Conservation (phyloP, 2,113 vertebrate species). For the Pan paniscus region DNA sequence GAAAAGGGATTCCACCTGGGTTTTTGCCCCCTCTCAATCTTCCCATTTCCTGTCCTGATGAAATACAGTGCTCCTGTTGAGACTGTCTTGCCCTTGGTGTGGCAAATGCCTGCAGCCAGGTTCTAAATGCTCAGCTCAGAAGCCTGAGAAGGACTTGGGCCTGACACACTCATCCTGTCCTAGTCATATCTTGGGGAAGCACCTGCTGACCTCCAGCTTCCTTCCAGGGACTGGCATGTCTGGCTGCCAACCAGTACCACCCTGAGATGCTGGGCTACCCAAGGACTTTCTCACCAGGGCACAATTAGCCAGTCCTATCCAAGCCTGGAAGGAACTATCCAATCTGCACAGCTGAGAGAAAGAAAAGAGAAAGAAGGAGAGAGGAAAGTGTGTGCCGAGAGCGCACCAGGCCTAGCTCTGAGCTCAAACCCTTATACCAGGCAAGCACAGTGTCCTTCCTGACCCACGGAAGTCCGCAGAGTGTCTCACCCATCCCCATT, state of each 20-base stretch:
- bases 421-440: too few species aligned
- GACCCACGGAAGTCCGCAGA: not conserved
- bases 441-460: not conserved
- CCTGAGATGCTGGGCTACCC: not conserved
- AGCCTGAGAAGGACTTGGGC: not conserved
- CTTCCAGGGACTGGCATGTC: not conserved
- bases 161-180: not conserved
- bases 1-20: not conserved
- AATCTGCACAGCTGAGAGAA: not conserved
- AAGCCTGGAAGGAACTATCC: not conserved
- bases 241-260: not conserved
- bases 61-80: not conserved
- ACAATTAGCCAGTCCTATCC: not conserved
- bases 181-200: not conserved
- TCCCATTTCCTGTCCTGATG: not conserved
- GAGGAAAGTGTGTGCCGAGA: accelerated
- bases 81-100: not conserved
- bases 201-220: not conserved
- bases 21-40: not conserved
- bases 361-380: not conserved
- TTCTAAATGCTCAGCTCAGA: not conserved
- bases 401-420: not conserved
- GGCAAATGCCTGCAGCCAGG: not conserved
- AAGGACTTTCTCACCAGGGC: not conserved
- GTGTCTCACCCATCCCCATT: accelerated